Base-by-base conservation (phyloP, 2,113 vertebrate species). In the Bubo bubo region DNA sequence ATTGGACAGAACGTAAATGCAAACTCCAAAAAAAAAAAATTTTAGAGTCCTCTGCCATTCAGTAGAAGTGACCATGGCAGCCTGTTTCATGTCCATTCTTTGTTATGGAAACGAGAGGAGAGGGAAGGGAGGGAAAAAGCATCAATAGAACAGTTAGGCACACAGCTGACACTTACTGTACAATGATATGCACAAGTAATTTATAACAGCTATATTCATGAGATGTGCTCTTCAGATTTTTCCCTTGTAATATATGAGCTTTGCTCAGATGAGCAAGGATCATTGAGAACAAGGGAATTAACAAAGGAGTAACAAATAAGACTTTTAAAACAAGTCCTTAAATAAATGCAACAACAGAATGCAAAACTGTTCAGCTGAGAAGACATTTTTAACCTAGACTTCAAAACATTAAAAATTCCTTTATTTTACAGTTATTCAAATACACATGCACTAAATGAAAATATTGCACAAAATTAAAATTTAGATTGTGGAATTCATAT, bases 321-420 rank as follows among this genome's bases (percentile, higher is more conserved):
- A 99, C 99, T 99, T 99, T 98, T 99, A 99, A 99, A 99, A 99
- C 99, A 99, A 99, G 99, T 99, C 99, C 96, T 99, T 99, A 98
- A 99, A 98, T 98, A 98, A 98, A 98, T 68, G 79, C 95, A 98
- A 98, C 98, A 98, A 99, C 96, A 98, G 98, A 99, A 99, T 98
- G 98, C 98, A 98, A 97, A 96, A 97, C 98, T 98, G 97, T 98
- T 97, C 97, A 97, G 97, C 96, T 98, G 93, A 98, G 95, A 98
- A 97, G 95, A 99, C 95, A 81, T 92, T 97, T 95, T 98, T 95
- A 98, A 98, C 98, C 97, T 98, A 98, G 92, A 98, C 97, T 96
- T 98, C 98, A 98, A 99, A 99, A 99, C 97, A 98, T 98, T 98
- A 98, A 98, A 98, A 98, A 97, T 96, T 96, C 94, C 95, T 98